Conservation (phyloP, 1,140 invertebrate genomes). For the Agraylea sexmaculata region DNA sequence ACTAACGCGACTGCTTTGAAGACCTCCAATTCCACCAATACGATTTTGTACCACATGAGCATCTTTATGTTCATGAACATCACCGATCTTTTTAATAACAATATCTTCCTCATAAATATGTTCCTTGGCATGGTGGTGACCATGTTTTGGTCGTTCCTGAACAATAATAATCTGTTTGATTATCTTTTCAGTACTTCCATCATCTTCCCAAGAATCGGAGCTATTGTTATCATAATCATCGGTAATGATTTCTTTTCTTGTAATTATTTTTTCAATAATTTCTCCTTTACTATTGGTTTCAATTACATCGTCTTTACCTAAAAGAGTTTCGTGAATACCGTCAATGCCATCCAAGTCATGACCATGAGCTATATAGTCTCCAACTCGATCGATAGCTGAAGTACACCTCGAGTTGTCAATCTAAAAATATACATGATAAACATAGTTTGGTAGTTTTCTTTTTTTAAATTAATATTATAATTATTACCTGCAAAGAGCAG, state of each 20-base stretch:
- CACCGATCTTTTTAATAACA: slow-evolving; percentile 18
- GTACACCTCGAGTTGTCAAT: slow-evolving; percentile 15
- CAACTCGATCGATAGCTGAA: slow-evolving; percentile 10
- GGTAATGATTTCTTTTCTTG: slow-evolving; percentile 15
- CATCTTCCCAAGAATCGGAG: slow-evolving; percentile 13
- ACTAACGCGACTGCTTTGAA: background rate
- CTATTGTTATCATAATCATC: slow-evolving; percentile 12
- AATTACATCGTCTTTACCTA: slow-evolving; percentile 15
- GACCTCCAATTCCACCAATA: background rate
- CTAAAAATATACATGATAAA: slow-evolving; percentile 8
- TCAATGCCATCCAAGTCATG: slow-evolving; percentile 4
- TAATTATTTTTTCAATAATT: slow-evolving; percentile 18
- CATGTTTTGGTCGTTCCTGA: slow-evolving; percentile 19
- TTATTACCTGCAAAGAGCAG: slow-evolving; percentile 20
- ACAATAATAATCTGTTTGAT: slow-evolving; percentile 20
- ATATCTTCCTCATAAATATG: slow-evolving; percentile 21
- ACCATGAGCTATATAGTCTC: slow-evolving; percentile 15
- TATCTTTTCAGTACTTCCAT: slow-evolving; percentile 19
- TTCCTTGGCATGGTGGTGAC: slow-evolving; percentile 17
- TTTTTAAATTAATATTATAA: background rate
- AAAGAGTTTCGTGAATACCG: slow-evolving; percentile 14
- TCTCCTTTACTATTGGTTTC: slow-evolving; percentile 19
- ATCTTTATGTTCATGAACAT: slow-evolving; percentile 1
- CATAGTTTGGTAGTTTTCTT: background rate
- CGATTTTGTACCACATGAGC: background rate